Evolutionary conservation across 2,113 vertebrate species (phyloP).

Genomic region (Syrrhaptes paradoxus): DNA sequence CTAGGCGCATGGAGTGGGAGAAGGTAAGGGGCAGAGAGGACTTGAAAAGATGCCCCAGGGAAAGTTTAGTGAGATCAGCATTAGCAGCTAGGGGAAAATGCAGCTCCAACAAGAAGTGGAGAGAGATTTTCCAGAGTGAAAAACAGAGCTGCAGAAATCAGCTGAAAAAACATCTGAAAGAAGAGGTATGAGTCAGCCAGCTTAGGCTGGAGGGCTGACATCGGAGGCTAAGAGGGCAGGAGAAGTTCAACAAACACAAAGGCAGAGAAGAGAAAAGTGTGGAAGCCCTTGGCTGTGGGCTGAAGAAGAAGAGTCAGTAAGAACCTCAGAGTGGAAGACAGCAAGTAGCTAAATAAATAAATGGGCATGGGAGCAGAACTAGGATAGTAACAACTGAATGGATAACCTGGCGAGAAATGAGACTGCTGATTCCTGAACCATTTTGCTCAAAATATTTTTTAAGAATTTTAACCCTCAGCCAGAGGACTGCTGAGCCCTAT

Average conservation of each 20-base stretch:
- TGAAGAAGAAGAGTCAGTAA: background rate
- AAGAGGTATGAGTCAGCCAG: background rate
- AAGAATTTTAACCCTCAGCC: background rate
- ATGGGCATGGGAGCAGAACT: background rate
- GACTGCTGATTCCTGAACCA: background rate
- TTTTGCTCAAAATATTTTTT: background rate
- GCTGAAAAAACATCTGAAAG: background rate
- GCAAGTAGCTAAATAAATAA: background rate
- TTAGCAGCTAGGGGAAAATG: background rate
- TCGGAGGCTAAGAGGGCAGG: background rate
- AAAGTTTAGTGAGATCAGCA: no score
- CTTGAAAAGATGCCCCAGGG: background rate
- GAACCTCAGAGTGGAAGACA: background rate
- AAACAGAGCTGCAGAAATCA: background rate
- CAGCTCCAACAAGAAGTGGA: background rate
- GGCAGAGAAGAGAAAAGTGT: background rate
- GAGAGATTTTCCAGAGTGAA: background rate
- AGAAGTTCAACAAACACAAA: background rate
- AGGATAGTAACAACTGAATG: background rate
- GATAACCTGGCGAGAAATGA: background rate
- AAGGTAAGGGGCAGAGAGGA: background rate
- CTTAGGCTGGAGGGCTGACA: background rate
- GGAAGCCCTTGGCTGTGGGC: background rate
- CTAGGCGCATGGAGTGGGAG: fast-evolving
- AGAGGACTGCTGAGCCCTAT: background rate